Conservation (phyloP, 1,140 invertebrate species). For the Latrodectus geometricus region DNA sequence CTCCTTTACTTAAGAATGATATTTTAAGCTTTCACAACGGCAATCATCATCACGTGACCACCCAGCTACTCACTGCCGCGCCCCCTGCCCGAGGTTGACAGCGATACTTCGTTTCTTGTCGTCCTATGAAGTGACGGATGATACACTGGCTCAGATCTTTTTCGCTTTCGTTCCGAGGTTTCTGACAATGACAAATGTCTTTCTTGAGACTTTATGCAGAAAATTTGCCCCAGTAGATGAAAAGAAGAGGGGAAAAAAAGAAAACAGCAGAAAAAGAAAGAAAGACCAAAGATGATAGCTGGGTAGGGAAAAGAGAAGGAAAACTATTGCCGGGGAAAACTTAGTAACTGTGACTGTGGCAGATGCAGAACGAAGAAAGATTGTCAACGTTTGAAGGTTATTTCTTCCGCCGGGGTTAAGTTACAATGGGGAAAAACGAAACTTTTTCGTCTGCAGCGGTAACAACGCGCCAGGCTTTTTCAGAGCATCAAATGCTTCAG, state of each 20-base stretch:
- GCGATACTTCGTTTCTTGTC: constrained; percentile 9
- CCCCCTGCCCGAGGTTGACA: constrained; percentile 12
- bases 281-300: not conserved
- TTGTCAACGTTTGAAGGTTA: not conserved
- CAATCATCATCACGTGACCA: constrained; percentile 19
- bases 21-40: constrained; percentile 4
- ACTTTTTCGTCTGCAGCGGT: not conserved
- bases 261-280: not conserved
- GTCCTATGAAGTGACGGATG: constrained; percentile 6
- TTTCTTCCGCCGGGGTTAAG: not conserved
- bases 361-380: not conserved
- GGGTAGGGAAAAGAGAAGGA: not conserved
- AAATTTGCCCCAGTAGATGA: constrained; percentile 3
- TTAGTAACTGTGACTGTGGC: not conserved
- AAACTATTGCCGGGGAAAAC: not conserved
- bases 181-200: constrained; percentile 3
- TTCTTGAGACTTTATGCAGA: constrained; percentile 19
- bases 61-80: not conserved
- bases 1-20: not conserved
- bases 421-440: not conserved
- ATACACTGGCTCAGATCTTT: constrained; percentile 8
- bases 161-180: not conserved
- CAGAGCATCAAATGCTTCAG: not conserved
- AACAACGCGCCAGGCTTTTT: not conserved
- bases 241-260: not conserved